Conservation (phyloP, 2,113 vertebrate species). For the Cathartes aura region DNA sequence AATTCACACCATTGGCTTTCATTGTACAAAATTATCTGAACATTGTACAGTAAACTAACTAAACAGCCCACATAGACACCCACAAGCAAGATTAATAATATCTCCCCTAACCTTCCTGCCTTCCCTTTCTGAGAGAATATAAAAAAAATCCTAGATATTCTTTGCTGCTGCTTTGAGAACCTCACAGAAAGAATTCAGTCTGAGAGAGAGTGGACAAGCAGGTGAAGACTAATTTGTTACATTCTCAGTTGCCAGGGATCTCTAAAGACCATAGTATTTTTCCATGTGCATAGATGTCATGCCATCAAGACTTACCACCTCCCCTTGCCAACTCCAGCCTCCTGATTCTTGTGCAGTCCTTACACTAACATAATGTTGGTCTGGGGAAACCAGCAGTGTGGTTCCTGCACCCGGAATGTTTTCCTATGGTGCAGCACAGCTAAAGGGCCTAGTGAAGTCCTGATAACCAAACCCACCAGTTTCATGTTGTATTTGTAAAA, state of each 20-base stretch:
- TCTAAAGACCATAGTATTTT: neutral
- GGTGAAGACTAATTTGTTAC: neutral
- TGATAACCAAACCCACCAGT: neutral
- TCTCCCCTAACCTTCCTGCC: neutral
- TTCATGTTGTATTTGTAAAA: neutral
- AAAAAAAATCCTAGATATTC: neutral
- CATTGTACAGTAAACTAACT: neutral
- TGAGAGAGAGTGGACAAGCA: neutral
- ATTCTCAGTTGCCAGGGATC: neutral
- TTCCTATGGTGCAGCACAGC: neutral
- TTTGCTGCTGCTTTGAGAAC: neutral
- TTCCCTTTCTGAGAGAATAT: neutral
- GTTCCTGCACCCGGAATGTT: neutral
- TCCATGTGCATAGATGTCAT: neutral
- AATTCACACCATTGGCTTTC: neutral
- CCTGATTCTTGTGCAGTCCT: neutral
- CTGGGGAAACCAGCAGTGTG: neutral
- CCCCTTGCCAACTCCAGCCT: neutral
- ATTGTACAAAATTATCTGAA: neutral
- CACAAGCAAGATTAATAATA: conserved; percentile 2
- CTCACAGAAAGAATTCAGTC: neutral
- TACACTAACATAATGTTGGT: accelerated
- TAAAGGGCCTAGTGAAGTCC: neutral
- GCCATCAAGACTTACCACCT: neutral
- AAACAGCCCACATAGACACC: neutral